Base-by-base conservation (phyloP, 2,113 vertebrate genomes). In the Toxostoma redivivum region DNA sequence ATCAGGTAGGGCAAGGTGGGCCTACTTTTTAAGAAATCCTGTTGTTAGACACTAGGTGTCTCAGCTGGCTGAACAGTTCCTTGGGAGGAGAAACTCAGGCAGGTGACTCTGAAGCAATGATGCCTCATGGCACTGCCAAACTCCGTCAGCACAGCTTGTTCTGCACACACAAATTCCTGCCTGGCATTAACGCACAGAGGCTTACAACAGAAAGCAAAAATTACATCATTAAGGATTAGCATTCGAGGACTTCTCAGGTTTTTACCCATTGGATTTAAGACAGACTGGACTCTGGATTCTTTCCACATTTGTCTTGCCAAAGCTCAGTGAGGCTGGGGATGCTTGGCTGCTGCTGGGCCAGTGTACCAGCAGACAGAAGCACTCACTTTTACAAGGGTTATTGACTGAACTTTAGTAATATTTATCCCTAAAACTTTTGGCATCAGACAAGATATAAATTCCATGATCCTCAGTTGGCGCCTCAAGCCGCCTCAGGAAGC, bases 161-260 rank as follows among this genome's bases (percentile, higher is more conserved):
- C 73, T 1, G 0, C 73, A 56, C 60, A 21, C 54, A 67, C 42
- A 44, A 40, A 66, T 8, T 20, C 71, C 38, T 20, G 40, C 69
- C 65, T 51, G 67, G n/a, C 56, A 22, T 11, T 31, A 82, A 53
- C 0, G 0, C 1, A 7, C 30, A 10, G 30, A 5, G 15, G 8
- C 60, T 89, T 70, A 70, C 50, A 73, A 85, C 33, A 65, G 51
- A 70, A 47, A 70, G 47, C 66, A 82, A 82, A 74, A 94, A 37
- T 21, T 13, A 47, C 28, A 38, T 73, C 70, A 73, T 38, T 62
- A 40, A 69, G 54, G 45, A 73, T 82, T 72, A 90, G 47, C 1
- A 2, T 60, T 70, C 54, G 40, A 60, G 44, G 69, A 56, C 45
- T 38, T 64, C 25, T 48, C 50, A 47, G 17, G 35, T 48, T 86